Conservation (phyloP, 2,797 vertebrate genomes). For the Momotus momota region DNA sequence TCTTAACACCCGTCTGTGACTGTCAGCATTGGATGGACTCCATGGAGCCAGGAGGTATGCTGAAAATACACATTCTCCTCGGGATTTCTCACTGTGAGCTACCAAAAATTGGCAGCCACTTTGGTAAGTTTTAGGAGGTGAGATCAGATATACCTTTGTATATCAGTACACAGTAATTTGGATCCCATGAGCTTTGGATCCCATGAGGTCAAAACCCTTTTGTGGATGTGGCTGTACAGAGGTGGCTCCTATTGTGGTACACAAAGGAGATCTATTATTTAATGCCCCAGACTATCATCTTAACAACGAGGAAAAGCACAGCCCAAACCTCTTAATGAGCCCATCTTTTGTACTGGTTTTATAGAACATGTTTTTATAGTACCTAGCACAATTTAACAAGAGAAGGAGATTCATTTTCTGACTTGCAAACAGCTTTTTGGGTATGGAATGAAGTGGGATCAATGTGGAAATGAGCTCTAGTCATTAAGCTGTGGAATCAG, state of each 20-base stretch:
- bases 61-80: neutral
- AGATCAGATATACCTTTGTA: neutral
- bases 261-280: neutral
- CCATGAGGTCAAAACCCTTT: neutral
- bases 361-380: neutral
- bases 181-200: neutral
- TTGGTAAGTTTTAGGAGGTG: neutral
- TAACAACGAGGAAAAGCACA: neutral
- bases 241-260: neutral
- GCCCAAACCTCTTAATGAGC: neutral
- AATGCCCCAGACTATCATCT: neutral
- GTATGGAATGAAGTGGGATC: neutral
- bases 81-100: neutral
- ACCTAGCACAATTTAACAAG: neutral
- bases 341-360: neutral
- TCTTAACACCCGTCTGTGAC: neutral
- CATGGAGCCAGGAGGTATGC: neutral
- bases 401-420: neutral
- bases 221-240: neutral
- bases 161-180: neutral
- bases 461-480: neutral
- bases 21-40: neutral
- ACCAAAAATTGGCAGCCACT: neutral
- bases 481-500: slow-evolving; percentile 9
- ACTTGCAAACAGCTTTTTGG: neutral